These are phyloP conservation scores for Diarsia mendica DNA, from an alignment of 2,888 invertebrate species.

Conservation along the genomic window DNA sequence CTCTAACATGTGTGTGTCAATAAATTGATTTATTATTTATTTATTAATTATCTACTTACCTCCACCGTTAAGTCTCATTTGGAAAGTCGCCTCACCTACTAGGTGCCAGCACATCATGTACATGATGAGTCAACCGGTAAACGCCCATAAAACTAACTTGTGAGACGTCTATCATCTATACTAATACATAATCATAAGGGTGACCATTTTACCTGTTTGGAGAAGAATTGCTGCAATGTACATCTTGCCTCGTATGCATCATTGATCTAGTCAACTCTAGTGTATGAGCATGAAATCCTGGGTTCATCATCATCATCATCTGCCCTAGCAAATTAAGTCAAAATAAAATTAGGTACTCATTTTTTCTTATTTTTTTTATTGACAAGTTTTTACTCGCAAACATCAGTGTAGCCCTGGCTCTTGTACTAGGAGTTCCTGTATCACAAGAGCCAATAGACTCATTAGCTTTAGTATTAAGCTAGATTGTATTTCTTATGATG, in stretches of 20 bases:
- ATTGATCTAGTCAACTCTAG: not conserved
- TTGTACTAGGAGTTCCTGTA: too few relatives aligned
- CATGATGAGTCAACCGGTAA: constrained; percentile 43
- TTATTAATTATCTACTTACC: too few relatives aligned
- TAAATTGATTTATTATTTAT: too few relatives aligned
- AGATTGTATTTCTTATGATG: too few relatives aligned
- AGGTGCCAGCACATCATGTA: constrained; percentile 42
- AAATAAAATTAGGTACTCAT: too few relatives aligned
- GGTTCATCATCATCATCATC: not conserved
- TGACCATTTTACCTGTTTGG: constrained; percentile 16
- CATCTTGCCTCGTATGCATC: not conserved
- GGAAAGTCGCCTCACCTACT: constrained; percentile 14
- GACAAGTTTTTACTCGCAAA: too few relatives aligned
- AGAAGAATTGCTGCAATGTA: not conserved
- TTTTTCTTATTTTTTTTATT: too few relatives aligned
- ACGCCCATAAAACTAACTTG: constrained; percentile 51
- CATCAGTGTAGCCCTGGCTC: too few relatives aligned
- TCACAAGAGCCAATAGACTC: too few relatives aligned
- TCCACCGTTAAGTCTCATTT: constrained; percentile 7
- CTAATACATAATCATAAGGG: constrained; percentile 51
- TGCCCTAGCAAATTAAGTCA: too few relatives aligned
- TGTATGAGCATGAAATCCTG: not conserved
- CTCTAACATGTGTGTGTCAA: too few relatives aligned
- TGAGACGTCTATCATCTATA: constrained; percentile 38
- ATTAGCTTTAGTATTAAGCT: too few relatives aligned